These are phyloP conservation scores for Conistra vaccinii DNA, from an alignment of 2,888 invertebrate species.

Conservation along the genomic window DNA sequence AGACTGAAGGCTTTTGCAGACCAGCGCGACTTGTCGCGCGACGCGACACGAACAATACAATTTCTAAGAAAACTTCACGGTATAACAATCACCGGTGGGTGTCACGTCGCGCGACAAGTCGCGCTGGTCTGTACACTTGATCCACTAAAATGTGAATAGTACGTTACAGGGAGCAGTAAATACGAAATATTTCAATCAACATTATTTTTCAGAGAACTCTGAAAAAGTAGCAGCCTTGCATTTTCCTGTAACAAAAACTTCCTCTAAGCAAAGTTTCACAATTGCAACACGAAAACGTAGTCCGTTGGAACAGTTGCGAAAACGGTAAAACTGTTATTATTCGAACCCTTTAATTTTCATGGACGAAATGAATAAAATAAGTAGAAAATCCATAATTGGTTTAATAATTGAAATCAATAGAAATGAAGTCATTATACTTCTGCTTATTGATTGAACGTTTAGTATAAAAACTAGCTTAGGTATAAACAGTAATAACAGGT, in stretches of 20 bases:
- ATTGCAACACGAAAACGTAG: not conserved
- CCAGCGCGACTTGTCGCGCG: too few relatives aligned
- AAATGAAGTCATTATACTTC: conserved; percentile 25
- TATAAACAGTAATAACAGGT: not conserved
- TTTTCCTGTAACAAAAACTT: conserved; percentile 12
- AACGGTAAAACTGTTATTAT: not conserved
- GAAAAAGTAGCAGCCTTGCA: not conserved
- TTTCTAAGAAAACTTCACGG: too few relatives aligned
- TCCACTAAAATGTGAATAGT: conserved; percentile 6
- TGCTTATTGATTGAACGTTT: conserved; percentile 14
- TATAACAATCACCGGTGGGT: too few relatives aligned
- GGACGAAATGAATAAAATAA: not conserved
- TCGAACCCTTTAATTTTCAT: not conserved
- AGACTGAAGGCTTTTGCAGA: too few relatives aligned
- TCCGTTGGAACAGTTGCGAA: not conserved
- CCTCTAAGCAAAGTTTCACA: conserved; percentile 18
- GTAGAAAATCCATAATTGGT: not conserved
- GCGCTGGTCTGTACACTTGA: too few relatives aligned
- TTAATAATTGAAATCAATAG: conserved; percentile 18
- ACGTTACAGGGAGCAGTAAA: not conserved
- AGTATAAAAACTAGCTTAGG: conserved; percentile 8
- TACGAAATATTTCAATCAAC: not conserved
- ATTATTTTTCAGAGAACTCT: conserved; percentile 6
- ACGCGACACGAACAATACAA: too few relatives aligned
- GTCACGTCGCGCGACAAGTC: too few relatives aligned